These are phyloP conservation scores for Cryptomyrus ogoouensis DNA, from an alignment of 2,113 vertebrate genomes.

Conservation along the genomic window DNA sequence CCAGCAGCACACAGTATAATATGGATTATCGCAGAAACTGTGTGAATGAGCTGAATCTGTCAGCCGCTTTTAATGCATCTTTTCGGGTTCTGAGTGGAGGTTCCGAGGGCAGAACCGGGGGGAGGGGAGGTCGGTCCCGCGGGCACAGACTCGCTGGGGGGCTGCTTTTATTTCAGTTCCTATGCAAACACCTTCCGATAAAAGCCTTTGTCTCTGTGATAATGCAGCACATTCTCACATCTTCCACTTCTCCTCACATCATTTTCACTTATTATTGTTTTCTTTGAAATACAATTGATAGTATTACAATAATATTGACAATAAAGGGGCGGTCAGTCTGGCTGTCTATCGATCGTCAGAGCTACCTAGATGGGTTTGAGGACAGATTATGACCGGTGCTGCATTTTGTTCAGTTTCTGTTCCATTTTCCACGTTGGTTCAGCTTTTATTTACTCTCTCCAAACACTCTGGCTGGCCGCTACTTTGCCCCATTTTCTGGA, in stretches of 20 bases:
- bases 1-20: background rate
- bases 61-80: background rate
- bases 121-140: background rate
- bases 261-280: background rate
- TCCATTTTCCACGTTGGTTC: background rate
- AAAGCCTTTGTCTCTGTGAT: background rate
- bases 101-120: background rate
- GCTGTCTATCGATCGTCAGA: background rate
- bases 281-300: background rate
- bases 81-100: background rate
- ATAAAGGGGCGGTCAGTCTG: background rate
- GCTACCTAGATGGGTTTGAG: background rate
- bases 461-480: background rate
- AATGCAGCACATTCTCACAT: background rate
- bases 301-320: background rate
- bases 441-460: background rate
- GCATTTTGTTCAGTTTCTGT: background rate
- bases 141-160: background rate
- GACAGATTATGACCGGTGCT: background rate
- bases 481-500: background rate
- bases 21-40: background rate
- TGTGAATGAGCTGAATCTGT: background rate
- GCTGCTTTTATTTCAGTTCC: background rate
- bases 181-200: background rate
- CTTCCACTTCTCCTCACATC: background rate